Percentiles rank a stretch among this genome's conserved stretches.
Evolutionary conservation across 2,113 vertebrate species (phyloP).

Genomic region (Cariama cristata): DNA sequence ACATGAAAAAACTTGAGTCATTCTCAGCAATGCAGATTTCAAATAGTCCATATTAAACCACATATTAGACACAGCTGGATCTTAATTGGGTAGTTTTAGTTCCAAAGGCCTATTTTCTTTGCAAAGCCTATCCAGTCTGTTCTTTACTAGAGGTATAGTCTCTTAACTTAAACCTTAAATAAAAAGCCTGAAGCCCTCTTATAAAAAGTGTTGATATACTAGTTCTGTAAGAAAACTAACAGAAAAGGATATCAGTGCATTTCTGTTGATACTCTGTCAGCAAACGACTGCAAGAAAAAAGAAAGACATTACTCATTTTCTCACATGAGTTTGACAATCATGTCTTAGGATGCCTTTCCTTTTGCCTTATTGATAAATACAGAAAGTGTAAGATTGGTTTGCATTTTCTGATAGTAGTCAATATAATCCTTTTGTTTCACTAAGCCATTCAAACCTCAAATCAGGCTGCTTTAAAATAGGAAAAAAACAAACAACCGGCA

Average conservation of each 20-base stretch:
- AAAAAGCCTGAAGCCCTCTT: neutral
- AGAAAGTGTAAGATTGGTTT: neutral
- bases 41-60: neutral
- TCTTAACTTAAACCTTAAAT: neutral
- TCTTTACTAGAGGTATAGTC: neutral
- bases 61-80: neutral
- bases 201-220: neutral
- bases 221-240: neutral
- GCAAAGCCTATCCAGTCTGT: neutral
- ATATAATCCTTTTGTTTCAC: neutral
- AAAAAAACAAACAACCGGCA: neutral
- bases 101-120: neutral
- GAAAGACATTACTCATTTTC: neutral
- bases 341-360: neutral
- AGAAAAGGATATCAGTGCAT: slow-evolving; percentile 88
- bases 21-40: neutral
- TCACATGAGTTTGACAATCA: neutral
- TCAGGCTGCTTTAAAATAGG: neutral
- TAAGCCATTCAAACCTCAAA: neutral
- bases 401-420: neutral
- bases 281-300: slow-evolving; percentile 76
- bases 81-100: neutral
- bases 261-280: slow-evolving; percentile 89
- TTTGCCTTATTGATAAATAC: neutral
- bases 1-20: neutral